phyloP scores from a whole-genome alignment of 2,888 invertebrate species.

The Eristalinus aeneus region DNA sequence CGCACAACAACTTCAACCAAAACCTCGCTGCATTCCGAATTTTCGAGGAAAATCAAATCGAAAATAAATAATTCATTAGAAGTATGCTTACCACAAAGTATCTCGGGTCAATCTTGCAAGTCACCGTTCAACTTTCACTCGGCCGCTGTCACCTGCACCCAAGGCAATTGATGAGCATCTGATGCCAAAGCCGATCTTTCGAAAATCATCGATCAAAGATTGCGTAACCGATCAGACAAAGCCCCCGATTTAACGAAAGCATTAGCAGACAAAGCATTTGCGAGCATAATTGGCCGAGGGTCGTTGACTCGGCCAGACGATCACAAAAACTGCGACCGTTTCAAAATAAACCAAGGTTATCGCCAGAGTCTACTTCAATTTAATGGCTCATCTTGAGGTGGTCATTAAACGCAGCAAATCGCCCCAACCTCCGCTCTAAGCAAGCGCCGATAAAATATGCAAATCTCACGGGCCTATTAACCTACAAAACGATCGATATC shows the following conservation, averaged over 20 bases:
- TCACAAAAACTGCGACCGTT: background rate
- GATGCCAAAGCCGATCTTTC: background rate
- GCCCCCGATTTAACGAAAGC: background rate
- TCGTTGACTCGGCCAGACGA: background rate
- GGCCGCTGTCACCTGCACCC: background rate
- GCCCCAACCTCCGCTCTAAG: background rate
- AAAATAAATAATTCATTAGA: no score
- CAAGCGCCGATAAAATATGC: background rate
- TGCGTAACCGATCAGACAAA: background rate
- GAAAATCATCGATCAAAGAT: background rate
- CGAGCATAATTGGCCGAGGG: background rate
- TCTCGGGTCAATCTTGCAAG: background rate
- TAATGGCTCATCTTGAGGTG: background rate
- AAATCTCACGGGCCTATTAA: background rate
- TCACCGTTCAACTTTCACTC: background rate
- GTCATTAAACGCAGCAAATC: background rate
- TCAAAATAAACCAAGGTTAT: background rate
- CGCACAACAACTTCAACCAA: no score
- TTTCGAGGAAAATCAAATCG: no score
- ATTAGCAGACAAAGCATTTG: background rate
- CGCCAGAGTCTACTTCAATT: background rate
- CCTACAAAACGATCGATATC: background rate
- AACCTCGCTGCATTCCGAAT: no score
- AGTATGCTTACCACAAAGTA: background rate
- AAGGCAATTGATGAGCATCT: background rate